Percentiles rank a stretch among this genome's conserved stretches.
Evolutionary conservation across 1,140 invertebrate genomes (phyloP).

Genomic region (Grapholita molesta): DNA sequence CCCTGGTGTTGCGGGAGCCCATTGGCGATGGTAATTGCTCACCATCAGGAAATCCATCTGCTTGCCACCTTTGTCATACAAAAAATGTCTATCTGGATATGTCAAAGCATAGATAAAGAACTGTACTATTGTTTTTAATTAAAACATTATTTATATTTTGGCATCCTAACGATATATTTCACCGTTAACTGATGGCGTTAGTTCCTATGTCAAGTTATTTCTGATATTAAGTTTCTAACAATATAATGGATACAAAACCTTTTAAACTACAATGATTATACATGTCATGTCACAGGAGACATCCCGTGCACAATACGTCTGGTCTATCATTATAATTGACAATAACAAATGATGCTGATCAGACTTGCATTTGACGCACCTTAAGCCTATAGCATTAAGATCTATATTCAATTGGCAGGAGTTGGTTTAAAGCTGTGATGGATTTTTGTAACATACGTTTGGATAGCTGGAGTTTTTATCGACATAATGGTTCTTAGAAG

Average conservation of each 20-base stretch:
- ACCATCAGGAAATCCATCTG: too few species aligned
- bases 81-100: too few species aligned
- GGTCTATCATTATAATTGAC: conserved; percentile 67
- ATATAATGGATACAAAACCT: background rate
- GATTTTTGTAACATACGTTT: background rate
- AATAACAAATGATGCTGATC: conserved; percentile 65
- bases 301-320: background rate
- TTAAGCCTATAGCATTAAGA: background rate
- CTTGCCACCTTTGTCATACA: too few species aligned
- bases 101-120: too few species aligned
- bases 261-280: background rate
- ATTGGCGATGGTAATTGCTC: too few species aligned
- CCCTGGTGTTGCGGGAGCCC: too few species aligned
- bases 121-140: too few species aligned
- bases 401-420: background rate
- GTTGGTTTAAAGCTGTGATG: background rate
- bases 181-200: background rate
- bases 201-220: background rate
- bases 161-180: background rate
- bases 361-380: conserved; percentile 33
- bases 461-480: background rate
- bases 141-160: too few species aligned
- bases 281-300: background rate
- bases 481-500: background rate
- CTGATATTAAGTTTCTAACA: background rate